A percentile compares a stretch with the other conserved stretches of the same genome.
Evolutionary conservation across 1,140 invertebrate genomes (phyloP).

Genomic region (fruit fly (Drosophila melanogaster)): DNA sequence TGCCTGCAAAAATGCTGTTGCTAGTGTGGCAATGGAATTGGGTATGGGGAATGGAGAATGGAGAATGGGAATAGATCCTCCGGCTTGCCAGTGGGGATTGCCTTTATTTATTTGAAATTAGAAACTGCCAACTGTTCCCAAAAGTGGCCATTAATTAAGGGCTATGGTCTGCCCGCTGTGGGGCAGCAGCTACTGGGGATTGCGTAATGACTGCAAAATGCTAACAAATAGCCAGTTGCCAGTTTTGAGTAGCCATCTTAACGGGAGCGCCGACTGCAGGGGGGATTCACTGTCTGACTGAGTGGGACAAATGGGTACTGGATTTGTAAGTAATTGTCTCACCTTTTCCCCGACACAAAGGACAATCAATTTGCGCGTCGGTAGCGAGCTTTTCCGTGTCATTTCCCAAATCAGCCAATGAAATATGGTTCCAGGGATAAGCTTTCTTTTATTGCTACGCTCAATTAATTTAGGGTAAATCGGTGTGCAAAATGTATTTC

Average conservation of each 20-base stretch:
- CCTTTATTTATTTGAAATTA: conserved; percentile 69
- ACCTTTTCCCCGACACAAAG: conserved; percentile 34
- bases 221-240: conserved; percentile 50
- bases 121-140: conserved; percentile 64
- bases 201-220: conserved; percentile 51
- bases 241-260: conserved; percentile 15
- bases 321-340: conserved; percentile 54
- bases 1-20: neutral
- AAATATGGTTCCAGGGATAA: neutral
- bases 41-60: neutral
- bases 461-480: neutral
- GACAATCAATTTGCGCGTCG: conserved; percentile 44
- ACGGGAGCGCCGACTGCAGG: too few relatives aligned
- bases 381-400: conserved; percentile 14
- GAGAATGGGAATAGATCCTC: neutral
- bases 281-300: conserved; percentile 10
- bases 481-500: too few relatives aligned
- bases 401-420: conserved; percentile 17
- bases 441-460: neutral
- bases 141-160: conserved; percentile 69
- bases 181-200: conserved; percentile 19
- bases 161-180: conserved; percentile 39
- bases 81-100: conserved; percentile 13
- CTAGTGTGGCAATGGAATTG: neutral
- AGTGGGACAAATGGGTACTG: conserved; percentile 30